Percentiles rank a stretch among this genome's conserved stretches.
Evolutionary conservation across 2,888 invertebrate genomes (phyloP).

Genomic region (Drosophila tanythrix): DNA sequence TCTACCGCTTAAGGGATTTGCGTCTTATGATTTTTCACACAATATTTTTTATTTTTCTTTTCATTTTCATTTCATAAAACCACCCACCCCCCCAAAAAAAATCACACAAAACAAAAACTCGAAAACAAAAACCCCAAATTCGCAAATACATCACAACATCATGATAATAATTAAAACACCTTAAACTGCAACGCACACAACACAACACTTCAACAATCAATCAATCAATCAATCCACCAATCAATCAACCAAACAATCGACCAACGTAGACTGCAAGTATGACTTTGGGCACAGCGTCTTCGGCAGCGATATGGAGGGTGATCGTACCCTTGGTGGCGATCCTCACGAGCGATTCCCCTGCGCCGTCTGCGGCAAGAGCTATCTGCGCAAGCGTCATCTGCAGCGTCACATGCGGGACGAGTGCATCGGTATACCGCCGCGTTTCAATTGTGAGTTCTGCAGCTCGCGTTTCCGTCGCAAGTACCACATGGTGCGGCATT

Average conservation of each 20-base stretch:
- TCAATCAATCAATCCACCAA: conserved; percentile 9
- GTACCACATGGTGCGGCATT: conserved; percentile 86
- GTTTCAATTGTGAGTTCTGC: conserved; percentile 86
- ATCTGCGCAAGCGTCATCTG: conserved; percentile 87
- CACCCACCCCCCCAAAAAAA: conserved; percentile 24
- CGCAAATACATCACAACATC: conserved; percentile 35
- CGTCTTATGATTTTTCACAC: conserved; percentile 77
- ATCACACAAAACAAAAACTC: conserved; percentile 24
- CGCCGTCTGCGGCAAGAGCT: conserved; percentile 87
- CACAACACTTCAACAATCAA: conserved; percentile 25
- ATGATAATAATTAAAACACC: conserved; percentile 29
- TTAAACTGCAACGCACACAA: conserved; percentile 32
- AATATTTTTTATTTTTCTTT: conserved; percentile 78
- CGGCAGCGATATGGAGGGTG: conserved; percentile 49
- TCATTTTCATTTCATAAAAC: conserved; percentile 77
- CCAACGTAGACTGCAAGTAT: conserved; percentile 51
- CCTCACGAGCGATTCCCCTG: conserved; percentile 85
- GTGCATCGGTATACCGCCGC: conserved; percentile 86
- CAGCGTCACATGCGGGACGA: conserved; percentile 87
- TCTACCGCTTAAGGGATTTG: conserved; percentile 52
- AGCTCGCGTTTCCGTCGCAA: conserved; percentile 86
- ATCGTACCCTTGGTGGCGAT: conserved; percentile 21
- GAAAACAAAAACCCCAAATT: conserved; percentile 25
- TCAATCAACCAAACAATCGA: conserved; percentile 17
- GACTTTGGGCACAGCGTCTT: conserved; percentile 66